These are phyloP conservation scores for Tubiluchus corallicola DNA, from an alignment of 2,888 invertebrate genomes.

Conservation along the genomic window DNA sequence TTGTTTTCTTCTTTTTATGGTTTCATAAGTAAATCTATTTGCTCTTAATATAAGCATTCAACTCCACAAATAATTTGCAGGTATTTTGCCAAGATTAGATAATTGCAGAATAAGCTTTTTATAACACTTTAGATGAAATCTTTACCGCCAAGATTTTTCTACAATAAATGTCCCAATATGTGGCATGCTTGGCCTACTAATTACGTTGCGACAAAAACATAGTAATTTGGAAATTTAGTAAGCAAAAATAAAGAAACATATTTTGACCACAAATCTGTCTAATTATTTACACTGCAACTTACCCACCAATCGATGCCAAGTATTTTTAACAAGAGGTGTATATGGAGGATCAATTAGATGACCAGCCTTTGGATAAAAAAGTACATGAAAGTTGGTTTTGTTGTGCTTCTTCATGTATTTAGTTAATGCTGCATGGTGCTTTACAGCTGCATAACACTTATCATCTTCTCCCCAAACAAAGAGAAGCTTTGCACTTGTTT, in stretches of 20 bases:
- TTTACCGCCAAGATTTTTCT: too few species aligned
- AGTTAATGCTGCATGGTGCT: not conserved
- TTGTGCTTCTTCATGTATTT: conserved; percentile 5
- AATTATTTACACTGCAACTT: not conserved
- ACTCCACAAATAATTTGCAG: too few species aligned
- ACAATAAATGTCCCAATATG: too few species aligned
- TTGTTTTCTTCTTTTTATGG: too few species aligned
- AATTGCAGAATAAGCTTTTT: too few species aligned
- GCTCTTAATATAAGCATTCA: too few species aligned
- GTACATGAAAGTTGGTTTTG: conserved; percentile 2
- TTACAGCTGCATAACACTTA: conserved; percentile 1
- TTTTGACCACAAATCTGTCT: not conserved
- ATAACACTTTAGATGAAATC: too few species aligned
- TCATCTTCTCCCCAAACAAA: conserved; percentile 6
- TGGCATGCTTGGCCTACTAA: too few species aligned
- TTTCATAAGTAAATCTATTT: too few species aligned
- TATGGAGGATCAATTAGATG: conserved; percentile 22
- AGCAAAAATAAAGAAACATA: not conserved
- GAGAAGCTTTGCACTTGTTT: not conserved
- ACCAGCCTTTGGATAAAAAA: conserved; percentile 17
- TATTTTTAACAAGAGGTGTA: conserved; percentile 13
- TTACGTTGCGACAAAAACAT: too few species aligned
- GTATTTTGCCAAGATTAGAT: too few species aligned
- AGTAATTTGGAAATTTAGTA: too few species aligned
- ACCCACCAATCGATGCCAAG: not conserved